Evolutionary conservation across 2,888 invertebrate species (phyloP).

Genomic region (Sipunculus nudus): DNA sequence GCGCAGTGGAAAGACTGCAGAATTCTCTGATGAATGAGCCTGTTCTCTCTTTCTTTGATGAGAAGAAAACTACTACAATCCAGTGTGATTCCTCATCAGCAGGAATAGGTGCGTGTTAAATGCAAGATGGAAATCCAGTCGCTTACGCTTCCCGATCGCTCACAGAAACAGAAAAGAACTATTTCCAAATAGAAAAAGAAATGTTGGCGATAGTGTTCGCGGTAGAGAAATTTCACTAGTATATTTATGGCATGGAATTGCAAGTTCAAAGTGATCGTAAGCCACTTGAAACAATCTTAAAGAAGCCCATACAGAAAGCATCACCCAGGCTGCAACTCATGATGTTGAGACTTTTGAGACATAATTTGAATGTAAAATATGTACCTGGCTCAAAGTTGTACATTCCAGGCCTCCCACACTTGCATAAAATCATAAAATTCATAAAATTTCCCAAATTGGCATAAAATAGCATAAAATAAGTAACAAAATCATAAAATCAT

Average conservation of each 20-base stretch:
- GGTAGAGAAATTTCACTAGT: constrained; percentile 31
- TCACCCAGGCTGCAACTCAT: background rate
- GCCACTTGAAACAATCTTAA: constrained; percentile 2
- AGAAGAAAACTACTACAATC: constrained; percentile 29
- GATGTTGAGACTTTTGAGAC: background rate
- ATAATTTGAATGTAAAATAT: background rate
- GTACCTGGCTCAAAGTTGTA: background rate
- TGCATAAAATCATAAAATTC: no score
- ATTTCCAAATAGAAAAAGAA: constrained; percentile 34
- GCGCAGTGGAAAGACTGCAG: constrained; percentile 25
- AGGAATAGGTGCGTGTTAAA: constrained; percentile 36
- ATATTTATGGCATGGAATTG: constrained; percentile 35
- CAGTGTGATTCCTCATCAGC: constrained; percentile 37
- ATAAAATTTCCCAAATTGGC: no score
- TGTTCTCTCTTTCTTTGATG: constrained; percentile 33
- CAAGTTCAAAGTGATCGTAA: constrained; percentile 31
- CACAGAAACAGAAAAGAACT: constrained; percentile 34
- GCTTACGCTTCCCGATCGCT: constrained; percentile 36
- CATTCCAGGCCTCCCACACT: no score
- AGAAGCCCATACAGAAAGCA: background rate
- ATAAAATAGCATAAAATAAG: no score
- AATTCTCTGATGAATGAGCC: constrained; percentile 23
- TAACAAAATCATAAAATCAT: no score
- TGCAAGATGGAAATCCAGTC: constrained; percentile 34
- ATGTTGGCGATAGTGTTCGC: constrained; percentile 38